Base-by-base conservation (phyloP, 2,797 vertebrate species). In the Malurus splendens region DNA sequence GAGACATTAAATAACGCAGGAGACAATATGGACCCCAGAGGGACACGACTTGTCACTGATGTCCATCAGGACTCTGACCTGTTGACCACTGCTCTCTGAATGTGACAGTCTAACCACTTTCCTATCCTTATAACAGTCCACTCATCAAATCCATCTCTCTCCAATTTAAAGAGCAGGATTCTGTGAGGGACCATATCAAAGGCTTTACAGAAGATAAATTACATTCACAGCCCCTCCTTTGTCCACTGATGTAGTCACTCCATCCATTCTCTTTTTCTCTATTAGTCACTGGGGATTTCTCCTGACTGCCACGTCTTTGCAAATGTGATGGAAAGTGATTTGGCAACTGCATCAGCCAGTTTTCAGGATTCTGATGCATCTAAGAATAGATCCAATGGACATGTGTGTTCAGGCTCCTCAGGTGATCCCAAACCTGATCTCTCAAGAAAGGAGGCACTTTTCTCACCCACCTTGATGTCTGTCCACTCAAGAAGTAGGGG, bases 21-120 rank as follows among this genome's bases (percentile, higher is more conserved):
- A 54, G 30, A 41, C 33, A 30, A 3, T 32, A 32, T 0, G 2
- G 25, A 9, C 16, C 3, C 16, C 25, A 18, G 14, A 23, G 18
- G 36, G 25, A 36, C 32, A 54, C 5, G 7, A 22, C 8, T 39
- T 42, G 10, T 44, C 24, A 50, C 18, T 48, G 25, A 28, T 36
- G 20, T 44, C 13, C 22, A 12, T 3, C 3, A 1, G 2, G 4
- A 60, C 23, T 14, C 44, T n/a, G 28, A 75, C 36, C 38, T 9
- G 4, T 27, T 45, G 25, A 70, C 28, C n/a, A 64, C 22, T 68
- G n/a, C 12, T 7, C 19, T 74, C 56, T 65, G 36, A 30, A 50
- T 60, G 18, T 4, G 3, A 55, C 22, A 17, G 18, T 33, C 28
- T 12, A 59, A 12, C 20, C 30, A 59, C 23, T 36, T 87, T 18